phyloP scores from a whole-genome alignment of 2,888 invertebrate genomes.

The Drosophila stalkeri region DNA sequence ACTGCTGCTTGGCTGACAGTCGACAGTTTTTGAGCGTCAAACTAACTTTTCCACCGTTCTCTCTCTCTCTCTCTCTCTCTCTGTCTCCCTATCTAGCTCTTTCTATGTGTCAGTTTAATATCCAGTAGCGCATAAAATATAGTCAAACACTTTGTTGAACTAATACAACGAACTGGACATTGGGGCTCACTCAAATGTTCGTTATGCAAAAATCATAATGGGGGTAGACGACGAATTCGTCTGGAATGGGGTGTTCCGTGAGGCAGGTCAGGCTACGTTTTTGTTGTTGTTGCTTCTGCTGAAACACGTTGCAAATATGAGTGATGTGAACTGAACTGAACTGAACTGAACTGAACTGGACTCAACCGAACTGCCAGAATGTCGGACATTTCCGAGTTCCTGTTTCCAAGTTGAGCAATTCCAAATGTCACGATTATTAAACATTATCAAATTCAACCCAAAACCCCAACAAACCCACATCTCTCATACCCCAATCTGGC shows the following conservation, averaged over 20 bases:
- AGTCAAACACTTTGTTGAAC: conserved; percentile 34
- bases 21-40: conserved; percentile 46
- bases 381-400: conserved; percentile 49
- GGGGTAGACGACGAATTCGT: background rate
- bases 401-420: conserved; percentile 41
- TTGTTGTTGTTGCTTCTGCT: background rate
- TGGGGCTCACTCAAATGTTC: conserved; percentile 8
- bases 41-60: conserved; percentile 33
- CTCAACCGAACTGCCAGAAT: conserved; percentile 28
- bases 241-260: background rate
- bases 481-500: background rate
- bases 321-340: conserved; percentile 47
- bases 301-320: conserved; percentile 31
- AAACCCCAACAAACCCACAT: background rate
- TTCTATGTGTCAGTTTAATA: conserved; percentile 30
- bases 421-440: conserved; percentile 61
- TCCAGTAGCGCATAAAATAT: conserved; percentile 39
- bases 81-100: background rate
- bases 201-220: conserved; percentile 23
- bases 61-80: background rate
- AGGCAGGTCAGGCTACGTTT: background rate
- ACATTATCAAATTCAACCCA: background rate
- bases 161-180: conserved; percentile 38
- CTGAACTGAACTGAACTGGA: conserved; percentile 28
- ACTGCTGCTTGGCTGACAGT: conserved; percentile 10